Percentiles rank a stretch among this genome's conserved stretches.
phyloP scores from a whole-genome alignment of 2,888 invertebrate genomes.

The Tenthredo mesomela region DNA sequence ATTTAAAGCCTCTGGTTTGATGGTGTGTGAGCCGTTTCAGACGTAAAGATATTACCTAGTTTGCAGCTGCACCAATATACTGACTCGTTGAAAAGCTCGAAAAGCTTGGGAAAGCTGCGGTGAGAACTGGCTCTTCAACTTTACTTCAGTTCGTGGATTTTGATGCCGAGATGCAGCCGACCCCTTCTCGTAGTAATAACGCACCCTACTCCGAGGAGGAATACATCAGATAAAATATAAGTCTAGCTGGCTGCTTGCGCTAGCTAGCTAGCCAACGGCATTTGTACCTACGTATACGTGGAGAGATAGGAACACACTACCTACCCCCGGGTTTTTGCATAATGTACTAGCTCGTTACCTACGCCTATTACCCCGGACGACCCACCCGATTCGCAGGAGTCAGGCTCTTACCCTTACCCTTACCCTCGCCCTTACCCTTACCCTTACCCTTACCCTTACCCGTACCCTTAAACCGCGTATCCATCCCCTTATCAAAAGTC shows the following conservation, averaged over 20 bases:
- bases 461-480: slow-evolving; percentile 2
- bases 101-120: background rate
- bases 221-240: slow-evolving; percentile 68
- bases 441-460: background rate
- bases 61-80: background rate
- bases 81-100: background rate
- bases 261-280: background rate
- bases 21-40: background rate
- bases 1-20: background rate
- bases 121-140: slow-evolving; percentile 8
- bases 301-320: background rate
- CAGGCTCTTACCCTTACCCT: slow-evolving; percentile 1
- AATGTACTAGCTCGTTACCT: slow-evolving; percentile 74
- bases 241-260: slow-evolving; percentile 44
- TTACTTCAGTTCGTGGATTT: background rate
- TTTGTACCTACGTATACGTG: background rate
- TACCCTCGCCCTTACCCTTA: background rate
- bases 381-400: slow-evolving; percentile 14
- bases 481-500: slow-evolving; percentile 26
- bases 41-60: slow-evolving; percentile 20
- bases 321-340: slow-evolving; percentile 69
- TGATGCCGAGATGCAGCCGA: slow-evolving; percentile 20
- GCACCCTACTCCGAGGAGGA: background rate
- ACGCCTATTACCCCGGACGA: slow-evolving; percentile 70
- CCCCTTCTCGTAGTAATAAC: background rate